Percentiles rank a stretch among this genome's conserved stretches.
Evolutionary conservation across 1,140 invertebrate species (phyloP).

Genomic region (Melitaea cinxia): DNA sequence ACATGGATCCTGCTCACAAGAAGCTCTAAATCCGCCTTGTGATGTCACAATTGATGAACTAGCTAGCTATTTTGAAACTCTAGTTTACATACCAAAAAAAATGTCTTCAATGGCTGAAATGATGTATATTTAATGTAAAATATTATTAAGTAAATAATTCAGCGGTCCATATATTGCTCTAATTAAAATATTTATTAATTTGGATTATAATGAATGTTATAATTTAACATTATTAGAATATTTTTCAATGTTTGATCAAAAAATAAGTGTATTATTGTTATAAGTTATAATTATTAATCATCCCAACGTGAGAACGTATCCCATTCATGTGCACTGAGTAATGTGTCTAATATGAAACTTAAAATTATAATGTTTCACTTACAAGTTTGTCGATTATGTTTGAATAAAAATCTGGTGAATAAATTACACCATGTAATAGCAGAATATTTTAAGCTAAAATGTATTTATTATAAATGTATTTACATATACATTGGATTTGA

Average conservation of each 20-base stretch:
- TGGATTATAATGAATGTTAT: not conserved
- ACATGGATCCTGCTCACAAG: slow-evolving; percentile 83
- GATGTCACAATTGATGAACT: slow-evolving; percentile 95
- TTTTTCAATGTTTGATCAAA: slow-evolving; percentile 15
- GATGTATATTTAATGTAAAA: slow-evolving; percentile 93
- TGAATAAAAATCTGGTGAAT: too few relatives aligned
- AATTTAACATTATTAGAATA: not conserved
- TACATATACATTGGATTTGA: too few relatives aligned
- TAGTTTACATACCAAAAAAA: slow-evolving; percentile 96
- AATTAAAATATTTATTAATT: slow-evolving; percentile 6
- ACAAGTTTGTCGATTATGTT: too few relatives aligned
- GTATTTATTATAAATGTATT: too few relatives aligned
- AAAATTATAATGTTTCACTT: too few relatives aligned
- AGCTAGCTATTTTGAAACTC: slow-evolving; percentile 95
- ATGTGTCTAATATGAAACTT: too few relatives aligned
- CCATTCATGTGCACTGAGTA: not conserved
- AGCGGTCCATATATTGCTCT: slow-evolving; percentile 31
- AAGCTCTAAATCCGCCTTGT: slow-evolving; percentile 86
- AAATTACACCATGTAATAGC: too few relatives aligned
- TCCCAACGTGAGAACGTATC: not conserved
- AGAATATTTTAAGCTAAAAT: too few relatives aligned
- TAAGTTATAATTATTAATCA: slow-evolving; percentile 4
- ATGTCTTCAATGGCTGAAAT: slow-evolving; percentile 98
- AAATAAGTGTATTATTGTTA: slow-evolving; percentile 6
- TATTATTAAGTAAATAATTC: slow-evolving; percentile 19